Base-by-base conservation (phyloP, 2,888 invertebrate genomes). In the Fabriciana adippe region DNA sequence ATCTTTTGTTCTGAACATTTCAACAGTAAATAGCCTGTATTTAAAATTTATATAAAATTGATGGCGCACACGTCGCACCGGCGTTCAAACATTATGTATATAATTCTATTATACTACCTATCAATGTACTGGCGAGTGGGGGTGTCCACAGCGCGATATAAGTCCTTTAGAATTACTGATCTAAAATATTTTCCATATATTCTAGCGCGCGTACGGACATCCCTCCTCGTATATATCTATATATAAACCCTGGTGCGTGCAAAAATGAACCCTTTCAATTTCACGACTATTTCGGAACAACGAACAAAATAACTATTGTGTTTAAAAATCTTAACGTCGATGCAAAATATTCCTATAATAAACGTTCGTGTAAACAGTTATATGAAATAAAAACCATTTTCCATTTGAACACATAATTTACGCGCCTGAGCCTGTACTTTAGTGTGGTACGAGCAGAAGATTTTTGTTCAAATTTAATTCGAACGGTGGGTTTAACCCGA, bases 321-420 rank as follows among this genome's bases (percentile, higher is more conserved):
- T 83, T 80, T 60, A 79, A 81, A 79, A 83, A 85, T 80, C 75
- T 82, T 77, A 85, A 84, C 81, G 75, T 74, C 48, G 45, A 26
- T 61, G 55, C 48, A 54, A 50, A 76, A 74, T 64, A 77, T 74
- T 79, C 79, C 74, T 80, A 64, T 54, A 79, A 78, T 78, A 75
- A 73, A 78, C 79, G 81, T 79, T 79, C 45, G 62, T 63, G 78
- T 84, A 79, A 84, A 85, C 81, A 83, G 82, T 77, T 78, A 76
- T 78, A 74, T 79, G 11, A 73, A 82, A 81, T 83, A 81, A 84
- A 85, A 81, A 81, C 68, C 79, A 78, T 82, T 41, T 41, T 41
- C 35, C 5, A 81, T 76, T 80, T 89, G 90, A 90, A 90, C 90
- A 89, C 89, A 89, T 41, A 41, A 41, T 88, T 82, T 82, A 79